A percentile compares a stretch with the other conserved stretches of the same genome.
phyloP scores from a whole-genome alignment of 2,888 invertebrate species.

The Eledone cirrhosa region DNA sequence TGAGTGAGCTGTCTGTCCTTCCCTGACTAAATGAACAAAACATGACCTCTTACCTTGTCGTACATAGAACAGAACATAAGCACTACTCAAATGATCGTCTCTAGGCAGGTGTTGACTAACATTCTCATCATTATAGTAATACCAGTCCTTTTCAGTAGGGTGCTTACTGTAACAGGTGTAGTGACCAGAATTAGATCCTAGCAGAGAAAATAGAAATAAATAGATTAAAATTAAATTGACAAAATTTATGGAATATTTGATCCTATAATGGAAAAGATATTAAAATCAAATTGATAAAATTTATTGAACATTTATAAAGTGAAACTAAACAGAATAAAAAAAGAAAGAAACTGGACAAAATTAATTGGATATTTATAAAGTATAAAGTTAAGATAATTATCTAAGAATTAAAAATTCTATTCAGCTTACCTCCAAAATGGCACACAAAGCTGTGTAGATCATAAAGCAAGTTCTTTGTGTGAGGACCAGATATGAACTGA shows the following conservation, averaged over 20 bases:
- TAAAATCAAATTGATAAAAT: neutral
- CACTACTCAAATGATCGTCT: conserved; percentile 73
- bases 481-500: conserved; percentile 66
- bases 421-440: conserved; percentile 73
- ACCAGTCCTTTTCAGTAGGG: conserved; percentile 71
- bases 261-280: conserved; percentile 62
- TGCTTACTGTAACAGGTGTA: conserved; percentile 74
- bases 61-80: conserved; percentile 75
- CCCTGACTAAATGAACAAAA: too few relatives aligned
- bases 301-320: conserved; percentile 70
- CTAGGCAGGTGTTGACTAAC: conserved; percentile 71
- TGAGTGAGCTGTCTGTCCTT: too few relatives aligned
- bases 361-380: neutral
- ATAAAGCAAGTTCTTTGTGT: conserved; percentile 67
- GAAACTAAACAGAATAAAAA: conserved; percentile 69
- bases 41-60: conserved; percentile 69
- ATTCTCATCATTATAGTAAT: conserved; percentile 73
- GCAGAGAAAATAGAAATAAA: neutral
- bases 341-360: neutral
- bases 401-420: neutral
- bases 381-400: neutral
- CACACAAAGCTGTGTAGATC: conserved; percentile 75
- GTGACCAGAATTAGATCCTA: conserved; percentile 74
- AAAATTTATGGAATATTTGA: conserved; percentile 62
- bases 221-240: neutral